A percentile compares a stretch with the other conserved stretches of the same genome.
Evolutionary conservation across 2,797 vertebrate species (phyloP).

Genomic region (Sebastes nivosus): DNA sequence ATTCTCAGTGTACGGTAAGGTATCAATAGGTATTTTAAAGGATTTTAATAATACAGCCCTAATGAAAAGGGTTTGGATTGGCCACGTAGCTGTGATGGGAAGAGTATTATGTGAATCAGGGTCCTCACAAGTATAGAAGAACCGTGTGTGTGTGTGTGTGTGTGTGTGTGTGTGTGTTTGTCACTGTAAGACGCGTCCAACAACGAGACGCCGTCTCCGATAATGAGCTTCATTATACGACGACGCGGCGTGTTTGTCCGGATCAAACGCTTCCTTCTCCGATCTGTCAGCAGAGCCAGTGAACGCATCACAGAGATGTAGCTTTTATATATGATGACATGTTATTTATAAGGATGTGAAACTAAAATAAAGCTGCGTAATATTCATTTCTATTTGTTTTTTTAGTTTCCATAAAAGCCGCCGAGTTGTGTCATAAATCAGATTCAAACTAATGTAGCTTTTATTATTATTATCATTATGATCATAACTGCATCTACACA

Average conservation of each 20-base stretch:
- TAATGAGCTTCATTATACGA: constrained; percentile 39
- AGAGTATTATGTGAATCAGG: neutral
- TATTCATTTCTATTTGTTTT: constrained; percentile 53
- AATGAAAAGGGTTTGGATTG: neutral
- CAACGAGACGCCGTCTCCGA: neutral
- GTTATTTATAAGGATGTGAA: constrained; percentile 67
- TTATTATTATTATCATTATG: constrained; percentile 37
- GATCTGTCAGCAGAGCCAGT: constrained; percentile 30
- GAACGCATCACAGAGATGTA: constrained; percentile 32
- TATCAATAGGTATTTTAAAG: neutral
- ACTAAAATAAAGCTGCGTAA: constrained; percentile 54
- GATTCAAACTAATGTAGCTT: constrained; percentile 85
- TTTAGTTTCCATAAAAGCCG: constrained; percentile 9
- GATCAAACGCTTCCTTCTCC: constrained; percentile 33
- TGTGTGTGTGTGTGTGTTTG: constrained; percentile 6
- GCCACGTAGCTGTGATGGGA: neutral
- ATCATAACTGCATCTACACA: constrained; percentile 71
- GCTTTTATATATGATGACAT: constrained; percentile 55
- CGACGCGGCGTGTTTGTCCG: neutral
- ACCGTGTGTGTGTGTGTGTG: constrained; percentile 1
- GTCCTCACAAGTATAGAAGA: constrained; percentile 27
- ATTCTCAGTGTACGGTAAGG: neutral
- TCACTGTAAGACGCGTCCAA: neutral
- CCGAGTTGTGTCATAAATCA: constrained; percentile 48
- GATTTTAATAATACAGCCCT: neutral